A percentile compares a stretch with the other conserved stretches of the same genome.
These are phyloP conservation scores for Deroptyus accipitrinus DNA, from an alignment of 2,113 vertebrate species.

Conservation along the genomic window DNA sequence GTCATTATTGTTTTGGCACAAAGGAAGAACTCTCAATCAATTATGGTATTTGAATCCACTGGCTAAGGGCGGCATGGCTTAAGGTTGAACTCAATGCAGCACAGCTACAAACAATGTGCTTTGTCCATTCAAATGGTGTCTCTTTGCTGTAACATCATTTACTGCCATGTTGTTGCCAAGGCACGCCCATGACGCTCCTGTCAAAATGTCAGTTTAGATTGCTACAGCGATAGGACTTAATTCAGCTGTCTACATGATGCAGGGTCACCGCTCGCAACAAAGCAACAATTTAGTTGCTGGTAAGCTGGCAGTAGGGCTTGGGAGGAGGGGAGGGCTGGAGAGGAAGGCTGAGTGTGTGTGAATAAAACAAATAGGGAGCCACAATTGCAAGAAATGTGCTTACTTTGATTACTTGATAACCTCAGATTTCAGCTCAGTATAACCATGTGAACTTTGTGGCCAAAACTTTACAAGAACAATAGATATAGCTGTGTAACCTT, in stretches of 20 bases:
- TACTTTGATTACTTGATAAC: not conserved
- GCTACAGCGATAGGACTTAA: not conserved
- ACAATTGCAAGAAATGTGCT: not conserved
- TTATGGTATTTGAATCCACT: not conserved
- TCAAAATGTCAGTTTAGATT: not conserved
- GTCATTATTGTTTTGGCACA: not conserved
- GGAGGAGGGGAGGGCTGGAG: not conserved
- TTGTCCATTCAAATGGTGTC: not conserved
- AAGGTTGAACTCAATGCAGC: not conserved
- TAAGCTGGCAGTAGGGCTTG: not conserved
- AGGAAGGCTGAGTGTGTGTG: not conserved
- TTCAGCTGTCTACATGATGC: not conserved
- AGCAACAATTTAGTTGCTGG: not conserved
- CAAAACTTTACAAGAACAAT: constrained; percentile 8
- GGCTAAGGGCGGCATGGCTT: not conserved
- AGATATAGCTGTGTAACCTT: not conserved
- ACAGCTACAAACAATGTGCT: not conserved
- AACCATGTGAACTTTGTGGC: not conserved
- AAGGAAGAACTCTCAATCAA: not conserved
- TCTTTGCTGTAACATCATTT: not conserved
- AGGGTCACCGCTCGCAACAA: not conserved
- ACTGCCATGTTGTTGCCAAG: not conserved
- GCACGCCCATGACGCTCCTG: not conserved
- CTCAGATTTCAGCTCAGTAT: not conserved
- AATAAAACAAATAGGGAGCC: not conserved